Evolutionary conservation across 2,888 invertebrate species (phyloP).

Genomic region (Iselma pallidipennis): DNA sequence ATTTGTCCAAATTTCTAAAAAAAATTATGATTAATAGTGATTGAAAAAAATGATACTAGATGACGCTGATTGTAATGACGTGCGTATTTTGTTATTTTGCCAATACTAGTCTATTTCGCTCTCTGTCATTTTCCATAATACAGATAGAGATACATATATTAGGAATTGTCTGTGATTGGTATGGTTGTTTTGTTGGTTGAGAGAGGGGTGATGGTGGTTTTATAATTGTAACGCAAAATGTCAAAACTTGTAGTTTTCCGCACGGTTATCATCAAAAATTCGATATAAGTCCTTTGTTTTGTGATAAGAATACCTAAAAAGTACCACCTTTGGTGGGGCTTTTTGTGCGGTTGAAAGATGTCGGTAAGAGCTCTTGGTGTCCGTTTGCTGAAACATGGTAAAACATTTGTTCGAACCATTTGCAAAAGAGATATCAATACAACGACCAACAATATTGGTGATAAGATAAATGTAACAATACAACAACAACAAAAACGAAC

Average conservation of each 20-base stretch:
- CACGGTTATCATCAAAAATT: no score
- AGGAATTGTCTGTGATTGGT: neutral
- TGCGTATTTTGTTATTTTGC: no score
- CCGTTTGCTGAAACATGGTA: conserved; percentile 66
- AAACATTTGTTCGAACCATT: conserved; percentile 58
- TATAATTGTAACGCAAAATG: conserved; percentile 11
- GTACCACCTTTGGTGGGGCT: neutral
- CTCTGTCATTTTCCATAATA: neutral
- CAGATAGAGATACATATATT: neutral
- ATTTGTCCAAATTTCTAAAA: no score
- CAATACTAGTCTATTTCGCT: no score
- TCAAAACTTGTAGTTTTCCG: conserved; percentile 5
- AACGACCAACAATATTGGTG: conserved; percentile 48
- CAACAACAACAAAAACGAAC: neutral
- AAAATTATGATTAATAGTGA: no score
- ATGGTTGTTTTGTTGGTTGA: neutral
- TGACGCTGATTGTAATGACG: no score
- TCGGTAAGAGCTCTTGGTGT: conserved; percentile 61
- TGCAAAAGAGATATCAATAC: conserved; percentile 60
- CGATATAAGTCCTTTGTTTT: neutral
- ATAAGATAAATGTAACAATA: conserved; percentile 44
- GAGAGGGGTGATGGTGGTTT: conserved; percentile 4
- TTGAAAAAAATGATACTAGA: no score
- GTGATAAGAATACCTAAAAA: conserved; percentile 2
- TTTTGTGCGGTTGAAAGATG: conserved; percentile 52